A percentile compares a stretch with the other conserved stretches of the same genome.
Evolutionary conservation across 2,797 vertebrate species (phyloP).

Genomic region (Nothura maculosa): DNA sequence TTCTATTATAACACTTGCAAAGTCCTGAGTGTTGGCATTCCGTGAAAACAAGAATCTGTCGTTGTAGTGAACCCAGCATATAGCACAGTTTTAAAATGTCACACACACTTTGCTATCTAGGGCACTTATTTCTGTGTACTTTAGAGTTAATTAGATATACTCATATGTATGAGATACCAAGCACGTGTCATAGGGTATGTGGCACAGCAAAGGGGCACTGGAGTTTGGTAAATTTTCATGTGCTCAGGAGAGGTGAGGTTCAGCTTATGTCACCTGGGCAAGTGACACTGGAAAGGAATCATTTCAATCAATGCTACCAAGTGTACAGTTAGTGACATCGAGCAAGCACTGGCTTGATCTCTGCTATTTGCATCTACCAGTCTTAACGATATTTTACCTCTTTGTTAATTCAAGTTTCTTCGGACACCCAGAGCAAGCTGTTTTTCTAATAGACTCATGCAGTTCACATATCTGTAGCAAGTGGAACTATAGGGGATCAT

Average conservation of each 20-base stretch:
- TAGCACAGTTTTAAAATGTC: conserved; percentile 78
- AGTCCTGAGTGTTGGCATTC: conserved; percentile 67
- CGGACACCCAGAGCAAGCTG: conserved; percentile 18
- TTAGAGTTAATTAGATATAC: not conserved
- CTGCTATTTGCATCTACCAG: not conserved
- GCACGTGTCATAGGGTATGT: not conserved
- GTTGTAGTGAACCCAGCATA: conserved; percentile 58
- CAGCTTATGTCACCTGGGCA: not conserved
- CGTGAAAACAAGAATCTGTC: conserved; percentile 63
- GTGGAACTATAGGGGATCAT: conserved; percentile 65
- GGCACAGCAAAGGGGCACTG: not conserved
- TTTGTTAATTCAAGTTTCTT: not conserved
- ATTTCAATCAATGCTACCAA: not conserved
- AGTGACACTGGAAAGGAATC: not conserved
- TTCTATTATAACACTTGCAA: conserved; percentile 69
- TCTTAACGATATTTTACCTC: not conserved
- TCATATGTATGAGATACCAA: not conserved
- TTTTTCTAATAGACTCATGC: conserved; percentile 40
- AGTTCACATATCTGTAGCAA: conserved; percentile 55
- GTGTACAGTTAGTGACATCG: fast-evolving
- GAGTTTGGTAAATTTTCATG: not conserved
- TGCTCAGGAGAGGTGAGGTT: not conserved
- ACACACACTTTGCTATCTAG: conserved; percentile 36
- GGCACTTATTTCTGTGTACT: conserved; percentile 23
- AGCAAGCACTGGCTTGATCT: not conserved